Conservation (phyloP, 2,797 vertebrate species). For the Girardinus metallicus region DNA sequence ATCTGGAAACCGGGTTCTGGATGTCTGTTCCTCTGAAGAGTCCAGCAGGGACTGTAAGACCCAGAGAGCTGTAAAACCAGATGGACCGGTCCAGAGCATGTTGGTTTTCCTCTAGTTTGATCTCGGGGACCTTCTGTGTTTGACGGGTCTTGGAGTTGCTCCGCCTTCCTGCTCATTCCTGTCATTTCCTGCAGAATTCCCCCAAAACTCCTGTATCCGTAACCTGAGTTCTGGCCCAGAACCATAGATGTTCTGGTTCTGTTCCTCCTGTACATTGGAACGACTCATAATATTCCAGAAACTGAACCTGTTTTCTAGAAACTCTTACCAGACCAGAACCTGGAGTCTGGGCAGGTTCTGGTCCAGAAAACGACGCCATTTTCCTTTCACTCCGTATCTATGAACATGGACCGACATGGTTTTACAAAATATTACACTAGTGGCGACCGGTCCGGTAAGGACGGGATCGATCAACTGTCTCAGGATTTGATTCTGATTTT, state of each 20-base stretch:
- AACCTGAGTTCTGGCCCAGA: background rate
- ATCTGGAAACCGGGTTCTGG: background rate
- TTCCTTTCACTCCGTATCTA: too few species aligned
- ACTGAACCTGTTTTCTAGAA: background rate
- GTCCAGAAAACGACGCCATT: background rate
- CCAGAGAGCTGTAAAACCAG: background rate
- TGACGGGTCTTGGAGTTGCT: background rate
- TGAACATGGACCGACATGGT: too few species aligned
- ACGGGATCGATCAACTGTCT: background rate
- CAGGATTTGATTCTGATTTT: background rate
- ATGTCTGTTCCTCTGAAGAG: background rate
- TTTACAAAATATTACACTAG: background rate
- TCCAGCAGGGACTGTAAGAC: background rate
- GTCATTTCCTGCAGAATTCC: conserved; percentile 1
- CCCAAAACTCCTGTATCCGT: background rate
- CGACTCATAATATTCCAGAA: background rate
- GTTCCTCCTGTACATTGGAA: background rate
- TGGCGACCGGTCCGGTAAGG: background rate
- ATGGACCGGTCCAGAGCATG: background rate
- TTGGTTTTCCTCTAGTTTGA: background rate
- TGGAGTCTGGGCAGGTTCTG: background rate
- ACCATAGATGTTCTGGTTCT: background rate
- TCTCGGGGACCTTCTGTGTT: background rate
- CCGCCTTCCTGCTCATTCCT: background rate
- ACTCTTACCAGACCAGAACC: background rate